Evolutionary conservation across 2,888 invertebrate species (phyloP).

Genomic region (Acholoe squamosa): DNA sequence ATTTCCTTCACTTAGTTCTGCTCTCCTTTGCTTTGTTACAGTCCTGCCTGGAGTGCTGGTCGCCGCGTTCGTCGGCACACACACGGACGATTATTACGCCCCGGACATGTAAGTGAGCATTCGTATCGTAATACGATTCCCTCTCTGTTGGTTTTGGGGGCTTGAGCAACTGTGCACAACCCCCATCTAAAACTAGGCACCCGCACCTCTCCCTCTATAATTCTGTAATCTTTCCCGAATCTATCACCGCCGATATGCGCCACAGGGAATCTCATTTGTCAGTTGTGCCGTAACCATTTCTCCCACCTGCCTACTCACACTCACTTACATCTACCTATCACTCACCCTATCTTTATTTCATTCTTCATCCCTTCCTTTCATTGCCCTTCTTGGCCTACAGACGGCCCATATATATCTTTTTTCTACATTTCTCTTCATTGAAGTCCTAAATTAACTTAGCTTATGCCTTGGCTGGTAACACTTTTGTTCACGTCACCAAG

Average conservation of each 20-base stretch:
- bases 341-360: background rate
- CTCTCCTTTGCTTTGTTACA: constrained; percentile 71
- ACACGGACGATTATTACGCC: constrained; percentile 81
- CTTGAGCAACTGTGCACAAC: background rate
- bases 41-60: constrained; percentile 82
- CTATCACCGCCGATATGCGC: constrained; percentile 37
- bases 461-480: no score
- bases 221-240: constrained; percentile 56
- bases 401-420: no score
- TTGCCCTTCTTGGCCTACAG: background rate
- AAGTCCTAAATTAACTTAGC: no score
- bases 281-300: background rate
- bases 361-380: background rate
- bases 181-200: constrained; percentile 40
- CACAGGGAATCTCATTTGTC: constrained; percentile 20
- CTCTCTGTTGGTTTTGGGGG: background rate
- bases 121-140: constrained; percentile 4
- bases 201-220: background rate
- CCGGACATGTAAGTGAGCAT: constrained; percentile 79
- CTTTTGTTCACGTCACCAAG: no score
- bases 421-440: no score
- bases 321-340: background rate
- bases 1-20: constrained; percentile 49
- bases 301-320: background rate
- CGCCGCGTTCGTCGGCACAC: constrained; percentile 81